Percentiles rank a stretch among this genome's conserved stretches.
Conservation (phyloP, 2,113 vertebrate genomes). For the Engraulis encrasicolus region DNA sequence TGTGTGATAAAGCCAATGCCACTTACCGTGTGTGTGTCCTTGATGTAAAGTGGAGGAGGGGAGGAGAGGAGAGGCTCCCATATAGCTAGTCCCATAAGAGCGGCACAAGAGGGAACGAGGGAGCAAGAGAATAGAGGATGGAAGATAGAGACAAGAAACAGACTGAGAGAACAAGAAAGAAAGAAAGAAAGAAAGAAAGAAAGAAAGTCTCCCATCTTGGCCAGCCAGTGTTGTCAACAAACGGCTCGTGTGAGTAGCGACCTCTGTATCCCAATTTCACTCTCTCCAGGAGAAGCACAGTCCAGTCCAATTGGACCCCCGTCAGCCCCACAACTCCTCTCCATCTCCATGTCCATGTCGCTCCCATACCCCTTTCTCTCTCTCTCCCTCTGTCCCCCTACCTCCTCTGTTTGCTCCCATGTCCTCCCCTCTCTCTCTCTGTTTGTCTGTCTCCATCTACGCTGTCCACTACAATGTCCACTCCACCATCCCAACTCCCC, state of each 20-base stretch:
- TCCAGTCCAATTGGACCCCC: constrained; percentile 55
- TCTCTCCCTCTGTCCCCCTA: too few species aligned
- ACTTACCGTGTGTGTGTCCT: constrained; percentile 78
- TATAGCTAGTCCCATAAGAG: constrained; percentile 34
- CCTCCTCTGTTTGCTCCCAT: constrained; percentile 41
- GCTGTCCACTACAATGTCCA: constrained; percentile 52
- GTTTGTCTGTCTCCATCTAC: too few species aligned
- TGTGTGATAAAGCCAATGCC: constrained; percentile 39
- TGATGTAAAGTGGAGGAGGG: constrained; percentile 61
- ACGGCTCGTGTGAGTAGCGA: constrained; percentile 63
- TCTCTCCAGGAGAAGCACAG: constrained; percentile 51
- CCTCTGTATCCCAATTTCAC: constrained; percentile 70
- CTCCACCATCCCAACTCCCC: constrained; percentile 69
- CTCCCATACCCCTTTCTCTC: too few species aligned
- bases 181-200: constrained; percentile 74
- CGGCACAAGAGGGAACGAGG: constrained; percentile 41
- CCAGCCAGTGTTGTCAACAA: constrained; percentile 75
- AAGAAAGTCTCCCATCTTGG: constrained; percentile 59
- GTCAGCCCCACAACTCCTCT: constrained; percentile 50
- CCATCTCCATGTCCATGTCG: too few species aligned
- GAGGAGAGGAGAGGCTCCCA: background rate
- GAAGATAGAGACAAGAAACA: constrained; percentile 54
- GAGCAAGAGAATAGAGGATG: constrained; percentile 29
- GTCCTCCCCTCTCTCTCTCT: constrained; percentile 62
- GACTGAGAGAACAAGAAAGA: constrained; percentile 66